Base-by-base conservation (phyloP, 2,113 vertebrate genomes). In the Caretta caretta region DNA sequence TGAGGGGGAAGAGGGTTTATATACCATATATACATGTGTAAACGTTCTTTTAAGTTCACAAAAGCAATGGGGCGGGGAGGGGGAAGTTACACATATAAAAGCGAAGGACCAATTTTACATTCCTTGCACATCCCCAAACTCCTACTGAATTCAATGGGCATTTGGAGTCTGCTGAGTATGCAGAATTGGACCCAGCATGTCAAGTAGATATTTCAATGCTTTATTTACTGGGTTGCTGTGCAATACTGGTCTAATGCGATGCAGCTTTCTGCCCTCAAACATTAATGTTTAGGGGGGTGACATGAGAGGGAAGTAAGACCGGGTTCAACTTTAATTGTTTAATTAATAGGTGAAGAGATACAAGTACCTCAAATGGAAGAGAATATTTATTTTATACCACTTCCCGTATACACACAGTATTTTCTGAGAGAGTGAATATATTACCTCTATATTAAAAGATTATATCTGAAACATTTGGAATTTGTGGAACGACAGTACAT, bases 391-490 rank as follows among this genome's bases (percentile, higher is more conserved):
- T 94, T 27, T 2, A 0, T 56, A 48, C 0, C 5, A 6, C 5
- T 0, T 0, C 48, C 56, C 46, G 83, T 3, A 5, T 81, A 46
- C 56, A 27, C 50, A 57, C 62, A 81, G 31, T 4, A 42, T 17
- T 49, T 85, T 83, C 90, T 51, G 88, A 38, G n/a, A 84, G 59
- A 83, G 27, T 80, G 57, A 79, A 79, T 48, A 38, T 42, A 75
- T 53, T 94, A 5, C 10, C 75, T 83, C 27, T 3, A 16, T 62
- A 16, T 62, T 62, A 6, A 81, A 31, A 59, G 12, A 38, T 89
- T 82, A 25, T 14, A 87, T 93, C 35, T 87, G 20, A 92, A 94
- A 93, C 83, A 81, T 85, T 90, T 93, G 38, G 87, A 95, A 89
- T 72, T 27, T 81, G 80, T 9, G 13, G 1, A 0, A 95, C 48